Evolutionary conservation across 1,140 invertebrate genomes (phyloP).

Genomic region (Medauroidea extradentata): DNA sequence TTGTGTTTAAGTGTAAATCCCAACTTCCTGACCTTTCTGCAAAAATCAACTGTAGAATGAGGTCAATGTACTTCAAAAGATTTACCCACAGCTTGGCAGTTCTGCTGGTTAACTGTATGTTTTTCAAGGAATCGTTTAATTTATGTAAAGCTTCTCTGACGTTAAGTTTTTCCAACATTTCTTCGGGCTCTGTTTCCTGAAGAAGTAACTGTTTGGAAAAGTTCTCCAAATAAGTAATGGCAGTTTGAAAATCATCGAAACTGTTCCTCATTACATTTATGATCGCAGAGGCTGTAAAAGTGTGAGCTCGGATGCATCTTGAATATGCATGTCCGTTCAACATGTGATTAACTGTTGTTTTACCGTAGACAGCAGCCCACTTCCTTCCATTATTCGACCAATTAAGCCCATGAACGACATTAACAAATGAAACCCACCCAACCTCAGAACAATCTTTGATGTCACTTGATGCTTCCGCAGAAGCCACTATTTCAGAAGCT

Average conservation of each 20-base stretch:
- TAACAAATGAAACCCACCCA: slow-evolving; percentile 36
- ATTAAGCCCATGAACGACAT: slow-evolving; percentile 41
- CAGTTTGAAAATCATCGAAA: not conserved
- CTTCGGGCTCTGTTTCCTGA: not conserved
- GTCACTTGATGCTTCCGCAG: not conserved
- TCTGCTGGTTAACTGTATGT: not conserved
- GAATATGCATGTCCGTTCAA: not conserved
- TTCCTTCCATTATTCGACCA: slow-evolving; percentile 38
- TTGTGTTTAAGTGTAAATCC: slow-evolving; percentile 6
- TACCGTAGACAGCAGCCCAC: slow-evolving; percentile 31
- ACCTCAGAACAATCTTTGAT: slow-evolving; percentile 8
- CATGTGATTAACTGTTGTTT: slow-evolving; percentile 36
- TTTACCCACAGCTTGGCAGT: slow-evolving; percentile 7
- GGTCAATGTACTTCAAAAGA: not conserved
- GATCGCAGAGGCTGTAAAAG: not conserved
- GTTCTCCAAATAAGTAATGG: too few relatives aligned
- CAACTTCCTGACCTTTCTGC: slow-evolving; percentile 3
- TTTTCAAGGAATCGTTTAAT: not conserved
- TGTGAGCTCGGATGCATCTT: not conserved
- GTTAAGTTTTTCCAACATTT: not conserved
- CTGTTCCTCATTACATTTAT: not conserved
- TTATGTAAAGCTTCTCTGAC: not conserved
- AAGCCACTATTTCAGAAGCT: slow-evolving; percentile 24
- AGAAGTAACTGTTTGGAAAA: not conserved
- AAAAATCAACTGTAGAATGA: not conserved